Percentiles rank a stretch among this genome's conserved stretches.
Evolutionary conservation across 1,140 invertebrate genomes (phyloP).

Genomic region (Ylistrum balloti): DNA sequence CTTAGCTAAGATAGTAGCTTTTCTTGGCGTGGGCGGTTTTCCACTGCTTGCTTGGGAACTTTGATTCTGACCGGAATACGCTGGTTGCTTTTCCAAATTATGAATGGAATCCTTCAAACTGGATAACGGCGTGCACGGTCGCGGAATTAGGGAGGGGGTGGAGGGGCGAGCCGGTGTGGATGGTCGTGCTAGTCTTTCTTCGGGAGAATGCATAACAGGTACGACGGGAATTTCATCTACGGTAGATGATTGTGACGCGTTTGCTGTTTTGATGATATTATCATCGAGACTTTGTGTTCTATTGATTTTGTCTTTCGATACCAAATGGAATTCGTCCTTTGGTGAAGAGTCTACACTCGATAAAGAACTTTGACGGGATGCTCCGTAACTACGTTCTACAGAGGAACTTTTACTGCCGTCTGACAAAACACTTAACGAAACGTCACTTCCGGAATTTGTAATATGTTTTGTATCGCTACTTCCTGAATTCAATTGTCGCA

Average conservation of each 20-base stretch:
- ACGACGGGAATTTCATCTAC: background rate
- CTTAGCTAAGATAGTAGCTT: slow-evolving; percentile 65
- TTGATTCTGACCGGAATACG: background rate
- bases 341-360: background rate
- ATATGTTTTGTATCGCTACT: background rate
- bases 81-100: slow-evolving; percentile 44
- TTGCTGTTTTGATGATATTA: background rate
- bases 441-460: slow-evolving; percentile 10
- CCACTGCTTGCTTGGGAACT: slow-evolving; percentile 35
- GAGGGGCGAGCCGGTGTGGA: slow-evolving; percentile 50
- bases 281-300: slow-evolving; percentile 3
- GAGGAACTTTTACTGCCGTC: background rate
- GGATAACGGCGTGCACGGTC: slow-evolving; percentile 55
- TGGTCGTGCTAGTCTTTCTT: background rate
- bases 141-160: slow-evolving; percentile 55
- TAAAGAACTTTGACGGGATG: background rate
- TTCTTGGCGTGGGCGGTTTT: slow-evolving; percentile 65
- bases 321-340: background rate
- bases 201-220: background rate
- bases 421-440: background rate
- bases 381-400: background rate
- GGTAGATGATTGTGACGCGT: background rate
- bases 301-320: background rate
- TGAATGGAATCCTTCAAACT: slow-evolving; percentile 45
- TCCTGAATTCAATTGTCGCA: background rate